A percentile compares a stretch with the other conserved stretches of the same genome.
Conservation (phyloP, 2,888 invertebrate genomes). For the Bimastos eiseni region DNA sequence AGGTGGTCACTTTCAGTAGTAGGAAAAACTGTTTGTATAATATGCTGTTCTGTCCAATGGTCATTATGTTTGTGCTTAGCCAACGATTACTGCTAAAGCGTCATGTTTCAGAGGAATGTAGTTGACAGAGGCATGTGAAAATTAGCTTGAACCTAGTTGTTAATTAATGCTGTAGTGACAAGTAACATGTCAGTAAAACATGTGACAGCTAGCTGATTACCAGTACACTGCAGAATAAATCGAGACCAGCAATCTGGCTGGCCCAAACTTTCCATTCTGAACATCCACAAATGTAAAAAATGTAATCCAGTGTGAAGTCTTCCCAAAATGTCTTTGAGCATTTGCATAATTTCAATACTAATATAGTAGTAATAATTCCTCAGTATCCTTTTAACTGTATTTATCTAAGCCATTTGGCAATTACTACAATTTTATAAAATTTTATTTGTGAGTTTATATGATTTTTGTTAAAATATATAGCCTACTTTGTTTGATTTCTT, state of each 20-base stretch:
- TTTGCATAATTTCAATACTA: no score
- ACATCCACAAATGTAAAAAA: not conserved
- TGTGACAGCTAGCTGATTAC: not conserved
- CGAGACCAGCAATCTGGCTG: not conserved
- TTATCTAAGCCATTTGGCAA: not conserved
- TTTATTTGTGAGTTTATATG: not conserved
- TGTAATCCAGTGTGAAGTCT: not conserved
- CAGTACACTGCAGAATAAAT: not conserved
- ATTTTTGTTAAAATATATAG: not conserved
- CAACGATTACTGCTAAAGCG: not conserved
- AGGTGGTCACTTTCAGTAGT: not conserved
- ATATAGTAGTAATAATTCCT: not conserved
- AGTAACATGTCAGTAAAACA: not conserved
- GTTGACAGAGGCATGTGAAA: not conserved
- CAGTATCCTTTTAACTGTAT: not conserved
- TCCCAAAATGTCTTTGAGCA: not conserved
- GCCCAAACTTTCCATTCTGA: not conserved
- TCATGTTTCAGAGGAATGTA: not conserved
- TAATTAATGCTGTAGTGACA: not conserved
- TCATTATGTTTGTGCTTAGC: not conserved
- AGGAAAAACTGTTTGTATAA: not conserved
- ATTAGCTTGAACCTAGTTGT: not conserved
- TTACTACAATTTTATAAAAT: not conserved
- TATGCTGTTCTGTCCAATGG: not conserved
- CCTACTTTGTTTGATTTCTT: not conserved